Base-by-base conservation (phyloP, 1,140 invertebrate species). In the Dreissena rostriformis region DNA sequence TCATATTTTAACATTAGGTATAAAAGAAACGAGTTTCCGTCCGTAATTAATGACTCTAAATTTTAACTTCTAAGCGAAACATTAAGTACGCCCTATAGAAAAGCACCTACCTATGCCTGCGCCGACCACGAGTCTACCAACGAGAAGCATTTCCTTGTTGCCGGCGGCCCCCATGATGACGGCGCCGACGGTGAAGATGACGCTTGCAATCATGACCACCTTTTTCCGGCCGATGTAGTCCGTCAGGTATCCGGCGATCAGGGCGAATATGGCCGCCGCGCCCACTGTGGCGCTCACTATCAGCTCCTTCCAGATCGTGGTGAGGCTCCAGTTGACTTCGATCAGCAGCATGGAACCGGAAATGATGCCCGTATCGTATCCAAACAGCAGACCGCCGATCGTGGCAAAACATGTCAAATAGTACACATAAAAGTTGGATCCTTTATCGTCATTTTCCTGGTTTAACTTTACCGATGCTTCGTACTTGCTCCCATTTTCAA, bases 351-450 rank as follows among this genome's bases (percentile, higher is more conserved):
- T n/a, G n/a, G n/a, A n/a, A n/a, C n/a, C n/a, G n/a, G n/a, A n/a
- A n/a, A n/a, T n/a, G n/a, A n/a, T 95, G 6, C 95, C 95, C 0
- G 95, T 96, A 86, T 96, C 96, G 91, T 96, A 96, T n/a, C 95
- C 95, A 88, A 96, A 96, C 6, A 96, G 91, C 75, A 96, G 95
- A 10, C 95, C 95, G 11, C 96, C 95, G 51, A 96, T 88, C 0
- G 91, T 91, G 0, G 92, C 91, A 63, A 93, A 91, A 52, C 88
- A 86, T 49, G 92, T 90, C 55, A 93, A 63, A 29, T 91, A 78
- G 63, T 91, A 89, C 0, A 93, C 88, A 85, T 91, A 92, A 52
- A 74, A 78, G 28, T 83, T 85, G 11, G 84, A 86, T 53, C 86
- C 86, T 39, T 78, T 49, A 17, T 77, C 74, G 71, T 85, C 74